Evolutionary conservation across 1,140 invertebrate genomes (phyloP).

Genomic region (Calliopsis andreniformis): DNA sequence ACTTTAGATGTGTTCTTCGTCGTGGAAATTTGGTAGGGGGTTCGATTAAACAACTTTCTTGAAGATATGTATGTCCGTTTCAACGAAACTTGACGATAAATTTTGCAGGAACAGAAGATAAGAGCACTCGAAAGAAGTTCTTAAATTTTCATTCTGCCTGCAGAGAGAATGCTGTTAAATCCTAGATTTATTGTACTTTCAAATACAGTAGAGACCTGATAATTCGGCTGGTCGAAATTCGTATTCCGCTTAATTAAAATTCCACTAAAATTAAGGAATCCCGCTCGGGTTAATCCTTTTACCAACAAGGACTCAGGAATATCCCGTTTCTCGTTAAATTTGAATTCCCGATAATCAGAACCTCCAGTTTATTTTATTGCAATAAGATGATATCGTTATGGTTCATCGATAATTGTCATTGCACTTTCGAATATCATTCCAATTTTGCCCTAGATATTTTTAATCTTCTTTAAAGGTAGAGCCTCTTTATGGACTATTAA

Average conservation of each 20-base stretch:
- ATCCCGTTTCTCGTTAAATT: not conserved
- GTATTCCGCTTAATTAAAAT: not conserved
- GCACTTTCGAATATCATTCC: not conserved
- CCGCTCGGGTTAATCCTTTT: not conserved
- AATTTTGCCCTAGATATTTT: not conserved
- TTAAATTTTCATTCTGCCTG: no score
- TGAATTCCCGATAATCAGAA: not conserved
- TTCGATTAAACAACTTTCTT: no score
- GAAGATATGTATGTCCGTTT: no score
- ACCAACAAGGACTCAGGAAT: not conserved
- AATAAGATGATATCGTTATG: not conserved
- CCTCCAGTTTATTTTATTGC: not conserved
- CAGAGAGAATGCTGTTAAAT: no score
- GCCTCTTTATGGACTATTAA: slow-evolving; percentile 13
- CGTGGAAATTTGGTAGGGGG: no score
- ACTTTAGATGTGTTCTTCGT: no score
- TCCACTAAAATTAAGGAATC: not conserved
- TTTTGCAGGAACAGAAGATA: no score
- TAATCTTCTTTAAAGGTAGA: not conserved
- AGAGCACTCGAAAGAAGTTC: no score
- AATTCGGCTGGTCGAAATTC: not conserved
- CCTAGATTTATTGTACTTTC: no score
- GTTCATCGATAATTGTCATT: slow-evolving; percentile 5
- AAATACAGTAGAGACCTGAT: not conserved
- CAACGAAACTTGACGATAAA: not conserved